Percentiles rank a stretch among this genome's conserved stretches.
These are phyloP conservation scores for Tenodera sinensis DNA, from an alignment of 2,888 invertebrate species.

Conservation along the genomic window DNA sequence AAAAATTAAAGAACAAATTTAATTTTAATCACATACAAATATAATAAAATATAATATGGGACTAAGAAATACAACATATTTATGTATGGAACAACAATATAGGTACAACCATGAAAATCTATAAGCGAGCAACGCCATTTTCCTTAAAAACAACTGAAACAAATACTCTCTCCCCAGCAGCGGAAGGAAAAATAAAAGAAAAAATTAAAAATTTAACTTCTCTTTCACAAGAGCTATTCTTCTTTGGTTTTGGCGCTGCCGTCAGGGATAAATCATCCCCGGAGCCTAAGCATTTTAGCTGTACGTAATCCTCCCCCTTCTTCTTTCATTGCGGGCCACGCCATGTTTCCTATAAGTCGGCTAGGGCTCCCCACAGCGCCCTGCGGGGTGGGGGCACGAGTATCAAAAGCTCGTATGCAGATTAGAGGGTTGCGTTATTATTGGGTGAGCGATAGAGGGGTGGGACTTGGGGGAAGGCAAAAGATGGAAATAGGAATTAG, in stretches of 20 bases:
- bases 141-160: not conserved
- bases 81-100: no score
- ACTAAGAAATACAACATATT: no score
- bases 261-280: not conserved
- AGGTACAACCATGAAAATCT: no score
- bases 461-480: not conserved
- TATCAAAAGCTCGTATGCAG: conserved; percentile 8
- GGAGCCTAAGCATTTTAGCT: not conserved
- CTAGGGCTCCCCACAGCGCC: not conserved
- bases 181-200: not conserved
- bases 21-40: no score
- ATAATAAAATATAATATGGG: no score
- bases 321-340: not conserved
- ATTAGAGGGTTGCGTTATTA: not conserved
- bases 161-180: no score
- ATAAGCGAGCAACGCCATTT: no score
- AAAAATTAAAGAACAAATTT: no score
- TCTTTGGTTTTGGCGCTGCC: not conserved
- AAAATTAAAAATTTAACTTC: not conserved
- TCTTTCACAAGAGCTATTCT: not conserved
- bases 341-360: not conserved
- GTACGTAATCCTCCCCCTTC: not conserved
- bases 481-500: not conserved
- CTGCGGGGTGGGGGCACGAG: not conserved
- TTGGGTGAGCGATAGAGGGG: not conserved